Base-by-base conservation (phyloP, 2,797 vertebrate genomes). In the Toxotes lorentzi region DNA sequence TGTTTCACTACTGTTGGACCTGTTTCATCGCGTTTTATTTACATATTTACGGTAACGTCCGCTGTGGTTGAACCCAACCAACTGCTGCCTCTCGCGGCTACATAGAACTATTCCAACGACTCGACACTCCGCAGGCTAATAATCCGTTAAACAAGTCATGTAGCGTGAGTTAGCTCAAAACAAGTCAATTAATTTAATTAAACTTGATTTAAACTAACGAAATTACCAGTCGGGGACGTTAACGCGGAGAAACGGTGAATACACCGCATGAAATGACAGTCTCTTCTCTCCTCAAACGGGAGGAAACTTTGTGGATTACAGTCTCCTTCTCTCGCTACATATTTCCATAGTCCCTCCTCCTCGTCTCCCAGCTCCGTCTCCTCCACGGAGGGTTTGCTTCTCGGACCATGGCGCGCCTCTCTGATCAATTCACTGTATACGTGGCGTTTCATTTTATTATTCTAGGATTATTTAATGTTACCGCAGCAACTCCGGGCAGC, bases 391-490 rank as follows among this genome's bases (percentile, higher is more conserved):
- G 59, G 43, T n/a, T 64, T 61, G 51, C 23, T 34, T 62, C 21
- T 58, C 17, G 66, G 70, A 91, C 88, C 83, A 96, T 96, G 95
- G 94, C 94, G 94, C 86, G 87, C 57, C 85, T 1, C 82, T 74
- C 70, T 41, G 70, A 19, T 50, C 53, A 19, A 7, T 47, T 59
- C 70, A 0, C 80, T 94, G 95, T 88, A 78, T 94, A 96, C 95
- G 95, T 96, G 95, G 95, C 95, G 94, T 76, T 87, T 83, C 58
- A 63, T 62, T 51, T 87, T 3, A 16, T 78, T 61, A 3, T 90
- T 3, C 12, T 81, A 6, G 54, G 74, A 7, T 64, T 79, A 1
- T 30, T 78, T 12, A 40, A 35, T 6, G 45, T 57, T 1, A 43
- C 70, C 6, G 70, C 58, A 54, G 79, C 68, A 19, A 40, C 77